Conservation (phyloP, 2,888 invertebrate genomes). For the Tipula lateralis region DNA sequence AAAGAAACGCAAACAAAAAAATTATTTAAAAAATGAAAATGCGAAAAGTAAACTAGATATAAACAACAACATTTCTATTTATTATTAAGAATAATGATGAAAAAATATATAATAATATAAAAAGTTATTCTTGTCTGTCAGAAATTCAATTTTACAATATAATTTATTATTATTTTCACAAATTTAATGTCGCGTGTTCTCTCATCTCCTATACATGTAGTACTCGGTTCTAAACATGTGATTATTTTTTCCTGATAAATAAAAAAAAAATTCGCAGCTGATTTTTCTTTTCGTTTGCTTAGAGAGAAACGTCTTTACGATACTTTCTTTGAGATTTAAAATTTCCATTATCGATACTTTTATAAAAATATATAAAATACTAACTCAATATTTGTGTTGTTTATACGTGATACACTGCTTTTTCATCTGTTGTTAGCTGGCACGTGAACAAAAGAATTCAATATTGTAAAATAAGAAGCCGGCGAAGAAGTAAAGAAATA, state of each 20-base stretch:
- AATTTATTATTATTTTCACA: not conserved
- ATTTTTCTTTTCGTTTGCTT: not conserved
- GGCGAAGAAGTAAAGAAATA: not conserved
- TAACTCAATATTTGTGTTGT: not conserved
- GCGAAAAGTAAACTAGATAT: not conserved
- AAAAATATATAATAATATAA: not conserved
- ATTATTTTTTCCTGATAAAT: not conserved
- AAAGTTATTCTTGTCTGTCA: not conserved
- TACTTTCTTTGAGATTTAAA: no score
- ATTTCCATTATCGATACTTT: not conserved
- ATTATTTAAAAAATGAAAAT: not conserved
- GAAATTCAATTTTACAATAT: not conserved
- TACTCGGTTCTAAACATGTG: not conserved
- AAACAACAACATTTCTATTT: not conserved
- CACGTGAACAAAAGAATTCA: not conserved
- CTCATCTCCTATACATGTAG: not conserved
- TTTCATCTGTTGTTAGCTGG: not conserved
- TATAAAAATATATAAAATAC: not conserved
- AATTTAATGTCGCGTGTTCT: not conserved
- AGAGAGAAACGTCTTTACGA: no score
- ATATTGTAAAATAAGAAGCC: not conserved
- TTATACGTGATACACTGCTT: not conserved
- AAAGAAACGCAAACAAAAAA: not conserved
- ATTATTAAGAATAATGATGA: not conserved
- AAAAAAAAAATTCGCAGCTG: not conserved